Conservation (phyloP, 92 coral and sea anemone genomes). For the Phenganax marumi region DNA sequence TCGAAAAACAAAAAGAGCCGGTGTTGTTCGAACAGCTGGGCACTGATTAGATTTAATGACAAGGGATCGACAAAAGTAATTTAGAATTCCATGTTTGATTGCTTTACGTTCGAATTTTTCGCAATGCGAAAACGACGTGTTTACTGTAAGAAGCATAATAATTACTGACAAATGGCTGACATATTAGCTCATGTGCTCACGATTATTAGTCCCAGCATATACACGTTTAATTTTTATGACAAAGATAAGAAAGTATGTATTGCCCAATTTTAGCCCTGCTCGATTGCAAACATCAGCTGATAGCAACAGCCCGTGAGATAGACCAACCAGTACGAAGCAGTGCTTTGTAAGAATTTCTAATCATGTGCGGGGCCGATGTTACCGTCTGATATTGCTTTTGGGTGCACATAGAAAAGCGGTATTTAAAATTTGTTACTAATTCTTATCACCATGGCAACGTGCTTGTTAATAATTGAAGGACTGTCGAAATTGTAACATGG, state of each 20-base stretch:
- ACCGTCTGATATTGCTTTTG: background rate
- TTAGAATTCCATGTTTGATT: conserved; percentile 3
- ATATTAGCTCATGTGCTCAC: background rate
- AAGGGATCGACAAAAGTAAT: conserved; percentile 15
- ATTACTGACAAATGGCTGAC: conserved; percentile 1
- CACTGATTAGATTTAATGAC: background rate
- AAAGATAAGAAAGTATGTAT: background rate
- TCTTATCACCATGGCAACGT: conserved; percentile 33
- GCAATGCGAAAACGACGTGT: background rate
- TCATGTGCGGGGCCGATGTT: background rate
- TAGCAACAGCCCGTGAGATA: background rate
- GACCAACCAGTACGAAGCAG: background rate
- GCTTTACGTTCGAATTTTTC: background rate
- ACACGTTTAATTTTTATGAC: background rate
- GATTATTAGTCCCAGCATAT: background rate
- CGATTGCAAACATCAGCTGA: background rate
- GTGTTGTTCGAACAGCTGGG: background rate
- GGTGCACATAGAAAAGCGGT: background rate
- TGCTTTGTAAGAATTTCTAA: background rate
- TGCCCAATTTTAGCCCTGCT: background rate
- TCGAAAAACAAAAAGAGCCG: background rate
- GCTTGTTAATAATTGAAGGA: conserved; percentile 44
- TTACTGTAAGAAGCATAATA: conserved; percentile 1
- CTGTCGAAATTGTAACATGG: conserved; percentile 51
- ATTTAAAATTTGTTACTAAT: conserved; percentile 31